Base-by-base conservation (phyloP, 2,888 invertebrate species). In the Crocallis elinguaria region DNA sequence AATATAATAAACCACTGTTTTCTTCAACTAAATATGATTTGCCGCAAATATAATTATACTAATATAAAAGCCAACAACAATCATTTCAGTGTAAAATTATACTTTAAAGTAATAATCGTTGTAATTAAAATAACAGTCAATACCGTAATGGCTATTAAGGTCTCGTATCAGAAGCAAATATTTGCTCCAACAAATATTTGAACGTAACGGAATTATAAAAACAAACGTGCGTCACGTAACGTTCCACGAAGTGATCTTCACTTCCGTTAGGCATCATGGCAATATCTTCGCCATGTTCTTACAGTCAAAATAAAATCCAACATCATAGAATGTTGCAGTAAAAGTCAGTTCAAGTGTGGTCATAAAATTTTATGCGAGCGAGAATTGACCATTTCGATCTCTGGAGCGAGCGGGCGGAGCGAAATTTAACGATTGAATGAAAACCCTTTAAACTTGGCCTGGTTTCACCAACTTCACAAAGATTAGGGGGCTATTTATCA, bases 281-380 rank as follows among this genome's bases (percentile, higher is more conserved):
- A n/a, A 39, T 30, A 48, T 51, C 29, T 27, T 8, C 35, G 23
- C 33, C 32, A 53, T 54, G 38, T 60, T 51, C 54, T 48, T 21
- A 51, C 23, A 56, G 51, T 62, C 49, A 46, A 54, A 57, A 57
- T 57, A 60, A 50, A 50, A 50, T 42, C 54, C 25, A 11, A 43
- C 52, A 55, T 55, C 42, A 50, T 53, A 56, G 56, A 61, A 60
- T 50, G 52, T 64, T 53, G 51, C 54, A 57, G 58, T 60, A 60
- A 64, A 64, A 64, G 64, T 50, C 42, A 46, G 30, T 37, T 66
- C 60, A 62, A 65, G 66, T 64, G 62, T 32, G 63, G 62, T 56
- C 60, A 60, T 75, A 71, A 75, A 73, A 71, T 69, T 69, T 72
- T 69, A 75, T 65, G 68, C 44, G 45, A 42, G 57, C 66, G 67